These are phyloP conservation scores for Dicyrtoma fusca DNA, from an alignment of 2,888 invertebrate genomes.

Conservation along the genomic window DNA sequence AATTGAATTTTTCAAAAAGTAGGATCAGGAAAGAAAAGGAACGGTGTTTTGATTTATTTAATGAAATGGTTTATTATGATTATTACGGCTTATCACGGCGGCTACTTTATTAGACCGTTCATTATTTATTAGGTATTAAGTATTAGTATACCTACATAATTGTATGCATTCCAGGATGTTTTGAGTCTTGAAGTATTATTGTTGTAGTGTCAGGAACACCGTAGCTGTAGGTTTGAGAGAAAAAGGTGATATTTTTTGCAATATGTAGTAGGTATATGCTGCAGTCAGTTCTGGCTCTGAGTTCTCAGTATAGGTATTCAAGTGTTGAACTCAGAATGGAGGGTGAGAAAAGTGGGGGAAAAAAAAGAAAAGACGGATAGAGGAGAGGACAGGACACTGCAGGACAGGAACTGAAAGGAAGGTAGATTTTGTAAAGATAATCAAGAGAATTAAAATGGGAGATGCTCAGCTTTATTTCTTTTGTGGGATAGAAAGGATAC, in stretches of 20 bases:
- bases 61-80: constrained; percentile 25
- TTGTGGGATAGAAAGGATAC: no score
- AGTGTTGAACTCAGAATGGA: no score
- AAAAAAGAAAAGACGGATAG: not conserved
- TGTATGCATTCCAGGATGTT: not conserved
- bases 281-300: no score
- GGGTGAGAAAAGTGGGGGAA: constrained; percentile 19
- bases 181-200: not conserved
- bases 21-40: constrained; percentile 16
- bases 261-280: not conserved
- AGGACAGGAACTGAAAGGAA: not conserved
- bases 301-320: no score
- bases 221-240: not conserved
- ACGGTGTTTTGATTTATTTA: not conserved
- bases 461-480: no score
- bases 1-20: not conserved
- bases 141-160: constrained; percentile 1
- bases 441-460: no score
- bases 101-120: not conserved
- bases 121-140: no score
- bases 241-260: not conserved
- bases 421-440: constrained; percentile 10
- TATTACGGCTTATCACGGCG: not conserved
- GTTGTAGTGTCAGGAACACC: no score
- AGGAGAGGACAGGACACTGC: constrained; percentile 6